Base-by-base conservation (phyloP, 2,113 vertebrate genomes). In the Balaeniceps rex region DNA sequence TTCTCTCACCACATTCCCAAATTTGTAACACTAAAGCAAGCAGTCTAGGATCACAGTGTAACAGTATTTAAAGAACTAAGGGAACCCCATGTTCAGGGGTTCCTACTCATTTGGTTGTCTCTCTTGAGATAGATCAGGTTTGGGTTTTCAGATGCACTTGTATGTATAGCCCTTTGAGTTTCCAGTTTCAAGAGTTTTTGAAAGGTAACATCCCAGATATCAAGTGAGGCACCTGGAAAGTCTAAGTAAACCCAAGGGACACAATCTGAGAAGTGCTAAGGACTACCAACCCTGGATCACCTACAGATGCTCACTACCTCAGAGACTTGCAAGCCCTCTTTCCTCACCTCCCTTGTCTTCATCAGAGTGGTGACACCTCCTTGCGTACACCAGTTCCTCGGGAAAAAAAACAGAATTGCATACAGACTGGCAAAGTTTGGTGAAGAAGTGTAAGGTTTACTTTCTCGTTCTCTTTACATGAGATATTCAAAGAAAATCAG, bases 301-400 rank as follows among this genome's bases (percentile, higher is more conserved):
- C 25, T 36, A 58, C 9, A 81, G 14, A 23, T n/a, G 12, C 9
- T 46, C 19, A 51, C 5, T 58, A 11, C n/a, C 42, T 82, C n/a
- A 42, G 33, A 64, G 23, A 54, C 2, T 18, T 84, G 31, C 8
- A 40, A 33, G 0, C 7, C 7, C 6, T 74, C 49, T 55, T 78
- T 70, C 11, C 19, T 49, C 19, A 33, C 17, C 23, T 60, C 11
- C 5, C 9, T 71, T 57, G 42, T 47, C 31, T 69, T 7, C 0
- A 38, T n/a, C 42, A 57, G 16, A 63, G 29, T 17, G 7, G 18
- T 51, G 26, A 65, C 3, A 2, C 5, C 5, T 61, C 14, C 10
- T 25, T 25, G 8, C 1, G 2, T 14, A 60, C 2, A 22, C 19
- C 0, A 77, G 3, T 25, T 63, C 26, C 19, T 51, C 14, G 12